Base-by-base conservation (phyloP, 2,113 vertebrate species). In the Phalacrocorax brasilianus region DNA sequence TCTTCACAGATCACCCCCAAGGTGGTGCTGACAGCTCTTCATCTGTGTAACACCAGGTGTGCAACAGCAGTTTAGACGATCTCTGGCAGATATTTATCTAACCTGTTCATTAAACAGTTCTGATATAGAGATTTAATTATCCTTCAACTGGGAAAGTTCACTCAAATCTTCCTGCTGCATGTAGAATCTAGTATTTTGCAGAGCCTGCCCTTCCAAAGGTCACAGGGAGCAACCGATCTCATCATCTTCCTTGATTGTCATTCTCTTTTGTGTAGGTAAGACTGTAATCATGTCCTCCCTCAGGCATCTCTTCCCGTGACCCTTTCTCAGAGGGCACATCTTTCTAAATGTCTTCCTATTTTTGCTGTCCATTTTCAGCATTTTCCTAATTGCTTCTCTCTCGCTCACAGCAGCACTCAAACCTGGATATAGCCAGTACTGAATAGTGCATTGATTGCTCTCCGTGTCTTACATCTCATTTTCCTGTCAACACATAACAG, bases 261-360 rank as follows among this genome's bases (percentile, higher is more conserved):
- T 71, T 93, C 68, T 84, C 59, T 71, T 80, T 32, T n/a, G 16
- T 58, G 16, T 30, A 81, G 85, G 52, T 86, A 91, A 66, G 76
- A 20, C 38, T 84, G 86, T 84, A 95, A 96, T 94, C 73, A 75
- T 52, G 47, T 67, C 56, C 28, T 91, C 21, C 61, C 52, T 81
- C 61, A 67, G 91, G 52, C 94, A 86, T 77, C 65, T 78, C 24
- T 89, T 94, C 33, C 65, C 1, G 1, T 89, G 70, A 92, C 84
- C 77, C 89, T 72, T 89, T 92, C 86, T 95, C 58, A 67, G 3
- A 77, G 85, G 72, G 44, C 53, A 66, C 42, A 47, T 93, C 65
- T 93, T 92, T 87, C 40, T 94, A 89, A 95, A 95, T 89, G 40
- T 63, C 84, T 84, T 79, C 63, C 79, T 85, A 47, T 47, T 91